Base-by-base conservation (phyloP, 2,113 vertebrate species). In the Tonatia bakeri region DNA sequence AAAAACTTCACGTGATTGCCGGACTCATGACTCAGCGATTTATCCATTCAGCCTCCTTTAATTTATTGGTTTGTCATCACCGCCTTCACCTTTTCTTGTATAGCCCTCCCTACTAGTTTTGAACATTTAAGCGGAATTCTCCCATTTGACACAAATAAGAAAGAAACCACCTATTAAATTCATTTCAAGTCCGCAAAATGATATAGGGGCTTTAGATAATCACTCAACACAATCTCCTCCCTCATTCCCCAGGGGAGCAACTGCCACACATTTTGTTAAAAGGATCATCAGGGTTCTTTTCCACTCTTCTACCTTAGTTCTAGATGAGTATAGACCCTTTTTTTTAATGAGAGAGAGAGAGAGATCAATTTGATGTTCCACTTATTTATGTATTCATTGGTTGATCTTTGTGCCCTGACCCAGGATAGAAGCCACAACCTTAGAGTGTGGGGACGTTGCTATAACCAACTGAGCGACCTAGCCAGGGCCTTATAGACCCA, bases 21-120 rank as follows among this genome's bases (percentile, higher is more conserved):
- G 7, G 67, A 1, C 45, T 95, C 97, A 96, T 98, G 97, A 98
- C 98, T 98, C 98, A 98, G 98, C 98, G 81, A 47, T 98, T 98
- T 98, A 88, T 80, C 90, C 33, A 8, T 50, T 88, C 87, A 15
- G 36, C 79, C 7, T 69, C 45, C 0, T 97, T 98, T 98, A 96
- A 98, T 98, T 95, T 95, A 83, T 98, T 98, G 96, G 98, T 98
- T 99, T 96, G 72, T 96, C 79, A 36, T 96, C 94, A 64, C 98
- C 98, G 95, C 98, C 98, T 84, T 96, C 94, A 72, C 61, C 76
- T 77, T 95, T 97, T 97, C 75, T 90, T 94, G 54, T 69, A 92
- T 31, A 15, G 47, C 86, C 36, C 54, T 87, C 20, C 20, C 73
- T 40, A 50, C n/a, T 87, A 2, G 43, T 81, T 91, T 84, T 69